Base-by-base conservation (phyloP, 1,140 invertebrate genomes). In the Drosophila aff. region DNA sequence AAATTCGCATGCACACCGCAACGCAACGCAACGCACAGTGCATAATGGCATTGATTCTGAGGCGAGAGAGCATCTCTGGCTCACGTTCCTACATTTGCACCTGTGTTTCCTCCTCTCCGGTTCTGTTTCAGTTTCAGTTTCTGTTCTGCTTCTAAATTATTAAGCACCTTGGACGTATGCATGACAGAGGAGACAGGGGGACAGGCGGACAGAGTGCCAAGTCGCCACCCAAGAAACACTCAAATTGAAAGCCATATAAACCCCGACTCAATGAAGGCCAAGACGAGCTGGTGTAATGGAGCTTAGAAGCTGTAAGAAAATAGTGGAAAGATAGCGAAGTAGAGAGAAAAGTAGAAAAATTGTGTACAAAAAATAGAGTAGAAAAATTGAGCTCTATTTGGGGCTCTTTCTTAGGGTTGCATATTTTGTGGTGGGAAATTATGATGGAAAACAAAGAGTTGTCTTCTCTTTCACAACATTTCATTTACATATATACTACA, bases 131-230 rank as follows among this genome's bases (percentile, higher is more conserved):
- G 46, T 6, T 15, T 43, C 61, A 23, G 47, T 18, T 36, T 9
- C 60, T 31, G 59, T 13, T 52, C 26, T 31, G 52, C 9, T 8
- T 38, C 53, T 87, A 78, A 87, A 87, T 87, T 81, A 87, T 89
- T 78, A 79, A 87, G 53, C 68, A 79, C 66, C 66, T 82, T 86
- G 80, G 77, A 65, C 81, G 66, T 64, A 68, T 55, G 57, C 62
- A 77, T 67, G 75, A 76, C 75, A 77, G 53, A 71, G 36, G 21
- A 53, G 61, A 28, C 46, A n/a, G 21, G 31, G 21, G 38, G 44
- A 23, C 31, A 31, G n/a, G 13, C 8, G 15, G 9, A 11, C 18
- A n/a, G 33, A n/a, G 18, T 16, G 50, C 28, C 52, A 53, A 36
- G 33, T 33, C 28, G 36, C 36, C 36, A 21, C 71, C 68, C 63